A percentile compares a stretch with the other conserved stretches of the same genome.
These are phyloP conservation scores for Polypedilum pembai DNA, from an alignment of 1,140 invertebrate genomes.

Conservation along the genomic window DNA sequence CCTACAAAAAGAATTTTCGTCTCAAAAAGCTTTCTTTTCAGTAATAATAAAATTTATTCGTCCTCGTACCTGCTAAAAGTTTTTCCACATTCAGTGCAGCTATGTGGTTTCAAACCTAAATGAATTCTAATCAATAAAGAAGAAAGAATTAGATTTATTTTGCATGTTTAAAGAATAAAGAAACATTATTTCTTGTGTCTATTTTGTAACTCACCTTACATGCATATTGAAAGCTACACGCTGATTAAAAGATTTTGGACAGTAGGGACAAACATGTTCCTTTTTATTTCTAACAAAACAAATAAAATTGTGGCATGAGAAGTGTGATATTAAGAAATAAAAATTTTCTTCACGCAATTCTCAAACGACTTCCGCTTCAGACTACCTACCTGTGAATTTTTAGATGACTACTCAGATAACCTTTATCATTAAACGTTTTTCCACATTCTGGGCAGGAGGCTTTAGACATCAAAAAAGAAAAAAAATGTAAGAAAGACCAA, in stretches of 20 bases:
- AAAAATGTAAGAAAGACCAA: too few relatives aligned
- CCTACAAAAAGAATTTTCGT: neutral
- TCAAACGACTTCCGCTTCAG: constrained; percentile 29
- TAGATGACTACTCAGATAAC: constrained; percentile 69
- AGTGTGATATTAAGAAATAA: neutral
- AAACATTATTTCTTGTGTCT: constrained; percentile 79
- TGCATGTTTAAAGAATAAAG: constrained; percentile 39
- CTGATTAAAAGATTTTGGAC: constrained; percentile 71
- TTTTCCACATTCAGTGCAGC: constrained; percentile 42
- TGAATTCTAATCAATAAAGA: neutral
- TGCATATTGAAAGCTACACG: constrained; percentile 78
- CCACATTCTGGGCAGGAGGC: constrained; percentile 65
- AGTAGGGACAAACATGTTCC: constrained; percentile 65
- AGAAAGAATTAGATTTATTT: neutral
- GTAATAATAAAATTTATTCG: neutral
- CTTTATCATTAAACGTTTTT: constrained; percentile 68
- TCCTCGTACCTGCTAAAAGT: constrained; percentile 33
- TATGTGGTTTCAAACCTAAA: constrained; percentile 40
- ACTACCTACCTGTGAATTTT: constrained; percentile 58
- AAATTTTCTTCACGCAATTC: neutral
- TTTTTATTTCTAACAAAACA: constrained; percentile 52
- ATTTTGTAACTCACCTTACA: constrained; percentile 46
- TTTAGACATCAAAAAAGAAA: neutral
- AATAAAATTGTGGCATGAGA: neutral
- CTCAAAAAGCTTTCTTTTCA: neutral